Evolutionary conservation across 2,113 vertebrate genomes (phyloP), one percentile per base, ranked within the genome.

Genomic region (Leptocoma aspasia): DNA sequence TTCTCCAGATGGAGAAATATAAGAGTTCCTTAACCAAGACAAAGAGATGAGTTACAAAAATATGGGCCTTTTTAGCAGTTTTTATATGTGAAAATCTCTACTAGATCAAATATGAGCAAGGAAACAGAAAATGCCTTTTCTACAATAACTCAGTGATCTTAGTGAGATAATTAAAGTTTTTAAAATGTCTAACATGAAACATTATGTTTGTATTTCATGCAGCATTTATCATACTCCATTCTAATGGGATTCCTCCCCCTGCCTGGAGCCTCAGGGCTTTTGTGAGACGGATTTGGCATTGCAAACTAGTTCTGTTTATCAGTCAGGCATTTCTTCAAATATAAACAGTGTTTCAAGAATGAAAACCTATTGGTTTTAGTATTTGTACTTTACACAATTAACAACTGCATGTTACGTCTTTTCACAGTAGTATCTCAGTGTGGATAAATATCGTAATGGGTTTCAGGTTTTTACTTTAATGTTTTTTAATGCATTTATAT

Each of bases 261-360:
- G 78, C 44, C 66, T 76, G 79, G 30, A 93, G 71, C 72, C 90
- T 95, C 68, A 42, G 59, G 66, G 52, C 39, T 83, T 80, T 94
- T 95, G 37, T 82, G 82, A 96, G 30, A 65, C 71, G 31, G 65
- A 72, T 81, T 94, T 97, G 96, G 86, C 92, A 82, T 52, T 73
- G 18, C 59, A 35, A 39, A 44, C 26, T 3, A 5, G 14, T 94
- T 89, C 20, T 70, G 57, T 92, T 81, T 82, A 50, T 96, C 68
- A 49, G 57, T 81, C 64, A 44, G 78, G 50, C 91, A 82, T 96
- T 97, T 94, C 49, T 92, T 94, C 64, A 94, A 86, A 66, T 57
- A 64, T 56, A 96, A 95, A 63, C 61, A 77, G 28, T 83, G 39
- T 91, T 35, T 73, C 57, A 94, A 95, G 52, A 95, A 76, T 42